Evolutionary conservation across 2,113 vertebrate genomes (phyloP).

Genomic region (Oreochromis spilurus): DNA sequence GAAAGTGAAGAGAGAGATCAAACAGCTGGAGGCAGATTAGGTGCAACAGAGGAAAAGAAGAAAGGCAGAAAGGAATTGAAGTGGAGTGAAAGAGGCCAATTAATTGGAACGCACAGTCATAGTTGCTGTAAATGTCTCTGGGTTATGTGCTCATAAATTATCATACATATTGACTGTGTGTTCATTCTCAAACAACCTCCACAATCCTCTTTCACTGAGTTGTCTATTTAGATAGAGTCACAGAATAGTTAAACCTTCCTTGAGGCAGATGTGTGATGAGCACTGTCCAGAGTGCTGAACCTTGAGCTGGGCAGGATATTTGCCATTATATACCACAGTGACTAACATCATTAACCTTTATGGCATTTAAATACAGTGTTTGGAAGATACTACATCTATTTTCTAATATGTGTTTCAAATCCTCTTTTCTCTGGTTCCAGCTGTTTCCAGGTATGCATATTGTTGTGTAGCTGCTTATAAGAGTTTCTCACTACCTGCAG

Average conservation of each 20-base stretch:
- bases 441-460: neutral
- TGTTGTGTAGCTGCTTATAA: neutral
- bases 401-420: neutral
- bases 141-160: neutral
- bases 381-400: neutral
- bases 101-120: neutral
- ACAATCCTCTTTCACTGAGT: neutral
- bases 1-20: neutral
- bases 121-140: neutral
- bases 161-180: neutral
- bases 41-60: neutral
- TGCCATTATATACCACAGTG: neutral
- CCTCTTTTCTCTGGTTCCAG: accelerated
- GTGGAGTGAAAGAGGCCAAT: neutral
- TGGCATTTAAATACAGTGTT: neutral
- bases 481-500: neutral
- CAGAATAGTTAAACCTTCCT: neutral
- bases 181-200: neutral
- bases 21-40: neutral
- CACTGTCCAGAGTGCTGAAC: neutral
- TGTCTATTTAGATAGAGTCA: neutral
- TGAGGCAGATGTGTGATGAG: neutral
- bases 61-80: neutral
- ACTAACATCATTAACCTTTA: neutral
- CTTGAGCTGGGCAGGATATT: neutral